Evolutionary conservation across 1,140 invertebrate species (phyloP).

Genomic region (Papilio helenus): DNA sequence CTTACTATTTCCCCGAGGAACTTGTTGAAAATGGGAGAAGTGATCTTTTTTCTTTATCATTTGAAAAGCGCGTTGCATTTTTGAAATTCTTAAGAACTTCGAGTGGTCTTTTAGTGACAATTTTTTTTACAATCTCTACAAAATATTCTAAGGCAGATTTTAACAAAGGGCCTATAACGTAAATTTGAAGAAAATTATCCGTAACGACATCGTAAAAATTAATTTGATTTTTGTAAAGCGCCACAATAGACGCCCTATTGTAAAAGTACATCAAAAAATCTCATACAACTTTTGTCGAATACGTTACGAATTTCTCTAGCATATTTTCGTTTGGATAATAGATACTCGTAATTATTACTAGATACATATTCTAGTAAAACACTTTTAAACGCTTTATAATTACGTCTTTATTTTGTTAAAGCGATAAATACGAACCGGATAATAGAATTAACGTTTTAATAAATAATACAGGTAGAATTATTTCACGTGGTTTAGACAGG

Average conservation of each 20-base stretch:
- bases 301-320: no score
- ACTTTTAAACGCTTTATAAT: background rate
- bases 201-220: no score
- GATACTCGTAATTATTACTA: background rate
- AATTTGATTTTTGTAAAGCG: no score
- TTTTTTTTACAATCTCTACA: no score
- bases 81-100: background rate
- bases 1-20: slow-evolving; percentile 27
- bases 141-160: background rate
- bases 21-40: slow-evolving; percentile 35
- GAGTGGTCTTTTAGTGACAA: no score
- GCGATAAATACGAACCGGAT: background rate
- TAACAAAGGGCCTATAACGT: background rate
- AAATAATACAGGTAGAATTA: slow-evolving; percentile 21
- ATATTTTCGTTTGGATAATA: no score
- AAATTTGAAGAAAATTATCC: no score
- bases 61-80: slow-evolving; percentile 24
- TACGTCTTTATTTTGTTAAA: background rate
- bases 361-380: background rate
- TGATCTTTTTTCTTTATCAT: slow-evolving; percentile 35
- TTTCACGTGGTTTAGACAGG: slow-evolving; percentile 8
- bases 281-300: no score
- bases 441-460: slow-evolving; percentile 13
- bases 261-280: no score
- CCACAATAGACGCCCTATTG: no score